Evolutionary conservation across 2,113 vertebrate species (phyloP).

Genomic region (Phrynosoma blainvillii): DNA sequence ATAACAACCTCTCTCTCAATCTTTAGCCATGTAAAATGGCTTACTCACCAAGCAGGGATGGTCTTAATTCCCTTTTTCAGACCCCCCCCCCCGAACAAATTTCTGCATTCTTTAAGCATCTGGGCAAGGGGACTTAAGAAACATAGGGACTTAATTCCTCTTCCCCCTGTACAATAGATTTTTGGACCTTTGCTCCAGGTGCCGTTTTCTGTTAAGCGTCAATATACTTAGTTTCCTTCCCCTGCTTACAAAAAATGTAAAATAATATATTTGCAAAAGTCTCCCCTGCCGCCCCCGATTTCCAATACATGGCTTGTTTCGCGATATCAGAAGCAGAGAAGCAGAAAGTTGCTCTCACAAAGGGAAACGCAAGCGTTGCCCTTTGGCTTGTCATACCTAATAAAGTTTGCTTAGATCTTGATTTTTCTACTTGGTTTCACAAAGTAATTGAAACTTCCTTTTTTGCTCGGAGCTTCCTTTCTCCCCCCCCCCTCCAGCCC

Average conservation of each 20-base stretch:
- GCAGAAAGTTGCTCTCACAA: constrained; percentile 17
- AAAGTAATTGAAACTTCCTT: constrained; percentile 86
- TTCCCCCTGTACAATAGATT: background rate
- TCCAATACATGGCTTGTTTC: background rate
- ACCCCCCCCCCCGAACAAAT: no score
- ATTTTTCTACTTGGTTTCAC: constrained; percentile 84
- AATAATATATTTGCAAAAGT: background rate
- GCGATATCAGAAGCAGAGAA: background rate
- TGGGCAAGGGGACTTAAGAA: background rate
- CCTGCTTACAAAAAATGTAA: constrained; percentile 18
- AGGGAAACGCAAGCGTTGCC: constrained; percentile 71
- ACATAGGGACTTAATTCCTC: background rate
- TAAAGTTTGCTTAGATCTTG: constrained; percentile 84
- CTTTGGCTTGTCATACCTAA: constrained; percentile 81
- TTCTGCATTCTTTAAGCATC: background rate
- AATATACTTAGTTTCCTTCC: background rate
- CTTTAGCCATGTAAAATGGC: no score
- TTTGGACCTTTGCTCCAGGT: background rate
- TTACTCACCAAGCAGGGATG: no score
- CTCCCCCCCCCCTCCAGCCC: no score
- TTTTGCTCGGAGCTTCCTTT: constrained; percentile 58
- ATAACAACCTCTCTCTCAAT: no score
- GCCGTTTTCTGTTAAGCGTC: background rate
- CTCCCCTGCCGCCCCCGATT: background rate
- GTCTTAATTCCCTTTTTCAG: background rate